Evolutionary conservation across 2,797 vertebrate species (phyloP), one percentile per base, ranked within the genome.

Genomic region (Tenualosa ilisha): DNA sequence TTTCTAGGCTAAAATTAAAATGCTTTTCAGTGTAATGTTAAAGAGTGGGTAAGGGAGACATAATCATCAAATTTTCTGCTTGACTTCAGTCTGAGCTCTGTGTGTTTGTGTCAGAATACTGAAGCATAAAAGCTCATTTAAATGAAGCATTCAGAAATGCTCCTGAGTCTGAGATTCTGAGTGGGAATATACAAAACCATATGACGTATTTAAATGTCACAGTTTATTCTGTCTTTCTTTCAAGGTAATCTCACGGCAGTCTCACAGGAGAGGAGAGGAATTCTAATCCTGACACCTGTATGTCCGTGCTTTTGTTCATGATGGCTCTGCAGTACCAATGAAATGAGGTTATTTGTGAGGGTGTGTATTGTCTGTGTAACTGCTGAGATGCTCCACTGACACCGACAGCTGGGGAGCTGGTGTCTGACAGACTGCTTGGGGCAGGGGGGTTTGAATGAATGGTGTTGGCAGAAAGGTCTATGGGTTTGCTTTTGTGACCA

Each of bases 111-210:
- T 43, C 85, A 49, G 53, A 86, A 87, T 83, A 13, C 5, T 83
- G 79, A 31, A 82, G 88, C 1, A 40, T 88, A 68, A 86, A 87
- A 84, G 53, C 31, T 8, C 6, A 8, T 63, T 63, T 24, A 63
- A 24, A 24, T 8, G 0, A 4, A 43, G 31, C 24, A 46, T 65
- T 26, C 1, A 53, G 51, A 53, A 15, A 53, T 53, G 51, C 1
- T 12, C 13, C 15, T 53, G 3, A 15, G 26, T 11, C 3, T 2
- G 3, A 3, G n/a, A 65, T 59, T 31, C 31, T 31, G 31, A 31
- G 31, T 31, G 31, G 56, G 22, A 22, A 63, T 22, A n/a, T 24
- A 46, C 46, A 63, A 65, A 20, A 40, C 31, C 20, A 3, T 26
- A 40, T 12, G 11, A 26, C 24, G 9, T 75, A 40, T 17, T 43